Conservation (phyloP, 2,888 invertebrate genomes). For the Sepioteuthis lessoniana region DNA sequence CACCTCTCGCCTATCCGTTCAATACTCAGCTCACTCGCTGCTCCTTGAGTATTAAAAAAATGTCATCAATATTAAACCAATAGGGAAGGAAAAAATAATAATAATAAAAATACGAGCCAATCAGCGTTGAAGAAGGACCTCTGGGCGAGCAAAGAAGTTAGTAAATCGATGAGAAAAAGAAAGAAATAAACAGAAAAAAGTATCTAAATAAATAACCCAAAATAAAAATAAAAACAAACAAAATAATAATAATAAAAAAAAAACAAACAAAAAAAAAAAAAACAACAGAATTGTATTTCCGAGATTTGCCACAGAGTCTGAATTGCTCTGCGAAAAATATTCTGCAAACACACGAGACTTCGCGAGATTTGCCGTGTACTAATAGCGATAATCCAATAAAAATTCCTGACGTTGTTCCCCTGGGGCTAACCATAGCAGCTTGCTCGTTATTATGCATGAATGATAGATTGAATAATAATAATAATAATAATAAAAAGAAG, state of each 20-base stretch:
- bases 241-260: not conserved
- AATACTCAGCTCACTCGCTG: not conserved
- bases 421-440: not conserved
- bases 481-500: not conserved
- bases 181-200: not conserved
- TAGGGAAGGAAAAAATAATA: not conserved
- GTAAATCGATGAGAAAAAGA: conserved; percentile 10
- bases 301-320: not conserved
- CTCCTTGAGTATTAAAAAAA: not conserved
- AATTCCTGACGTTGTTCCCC: not conserved
- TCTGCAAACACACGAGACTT: conserved; percentile 23
- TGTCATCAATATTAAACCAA: conserved; percentile 33
- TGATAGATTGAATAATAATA: conserved; percentile 33
- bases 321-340: conserved; percentile 12
- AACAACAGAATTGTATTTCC: not conserved
- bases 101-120: not conserved
- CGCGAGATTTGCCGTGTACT: not conserved
- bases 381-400: conserved; percentile 33
- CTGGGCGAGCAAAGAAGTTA: not conserved
- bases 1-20: not conserved
- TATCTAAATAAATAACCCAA: not conserved
- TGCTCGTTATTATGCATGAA: not conserved
- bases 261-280: not conserved
- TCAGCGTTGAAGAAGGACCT: not conserved
- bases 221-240: not conserved